These are phyloP conservation scores for Danionella dracula DNA, from an alignment of 2,797 vertebrate genomes.

Conservation along the genomic window DNA sequence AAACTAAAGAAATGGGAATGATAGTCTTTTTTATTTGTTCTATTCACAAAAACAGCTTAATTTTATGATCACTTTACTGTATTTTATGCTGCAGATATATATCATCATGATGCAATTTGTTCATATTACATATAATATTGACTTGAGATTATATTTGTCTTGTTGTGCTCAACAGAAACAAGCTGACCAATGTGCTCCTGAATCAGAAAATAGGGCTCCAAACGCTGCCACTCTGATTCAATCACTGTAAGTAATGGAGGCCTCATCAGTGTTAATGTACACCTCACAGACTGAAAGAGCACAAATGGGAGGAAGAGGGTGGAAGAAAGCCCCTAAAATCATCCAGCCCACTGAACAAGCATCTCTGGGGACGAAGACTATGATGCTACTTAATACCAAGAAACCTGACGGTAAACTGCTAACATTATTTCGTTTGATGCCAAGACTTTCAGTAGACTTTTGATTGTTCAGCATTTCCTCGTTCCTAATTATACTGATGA, in stretches of 20 bases:
- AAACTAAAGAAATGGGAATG: no score
- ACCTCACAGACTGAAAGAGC: constrained; percentile 28
- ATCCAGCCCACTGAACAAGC: constrained; percentile 28
- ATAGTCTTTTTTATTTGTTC: no score
- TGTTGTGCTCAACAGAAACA: neutral
- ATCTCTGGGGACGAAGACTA: constrained; percentile 18
- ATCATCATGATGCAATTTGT: no score
- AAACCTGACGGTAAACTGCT: neutral
- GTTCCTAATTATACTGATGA: constrained; percentile 50
- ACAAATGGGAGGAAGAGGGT: neutral
- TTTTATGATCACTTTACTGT: no score
- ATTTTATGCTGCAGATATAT: no score
- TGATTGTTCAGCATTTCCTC: no score
- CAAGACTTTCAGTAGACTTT: no score
- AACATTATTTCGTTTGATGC: no score
- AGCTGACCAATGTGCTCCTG: constrained; percentile 5
- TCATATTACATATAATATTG: no score
- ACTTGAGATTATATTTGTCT: no score
- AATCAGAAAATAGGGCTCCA: constrained; percentile 26
- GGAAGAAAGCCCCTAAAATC: constrained; percentile 21
- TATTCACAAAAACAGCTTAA: no score
- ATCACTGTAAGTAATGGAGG: constrained; percentile 47
- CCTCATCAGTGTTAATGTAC: constrained; percentile 47
- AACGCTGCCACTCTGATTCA: constrained; percentile 41
- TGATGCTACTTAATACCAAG: constrained; percentile 23